A percentile compares a stretch with the other conserved stretches of the same genome.
These are phyloP conservation scores for Microcebus griseorufus DNA, from an alignment of 2,113 vertebrate species.

Conservation along the genomic window DNA sequence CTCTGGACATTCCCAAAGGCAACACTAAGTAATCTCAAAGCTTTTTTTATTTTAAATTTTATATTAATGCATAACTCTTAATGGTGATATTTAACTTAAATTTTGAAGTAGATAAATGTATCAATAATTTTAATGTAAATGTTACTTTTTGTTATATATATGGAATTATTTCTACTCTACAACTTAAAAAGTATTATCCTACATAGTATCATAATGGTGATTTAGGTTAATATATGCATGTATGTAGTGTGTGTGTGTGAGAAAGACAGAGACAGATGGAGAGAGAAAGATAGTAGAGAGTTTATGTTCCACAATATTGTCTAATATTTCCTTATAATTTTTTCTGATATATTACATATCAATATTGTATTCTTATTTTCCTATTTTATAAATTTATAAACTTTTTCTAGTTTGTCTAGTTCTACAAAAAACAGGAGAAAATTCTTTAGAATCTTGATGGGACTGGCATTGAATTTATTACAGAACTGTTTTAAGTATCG, in stretches of 20 bases:
- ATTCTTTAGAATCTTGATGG: background rate
- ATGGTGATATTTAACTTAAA: background rate
- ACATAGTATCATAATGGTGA: background rate
- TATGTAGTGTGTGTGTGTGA: no score
- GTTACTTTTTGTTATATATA: background rate
- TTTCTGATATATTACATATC: background rate
- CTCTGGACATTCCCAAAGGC: no score
- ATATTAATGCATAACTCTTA: background rate
- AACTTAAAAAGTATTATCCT: background rate
- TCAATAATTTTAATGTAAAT: background rate
- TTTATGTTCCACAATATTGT: no score
- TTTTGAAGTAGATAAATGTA: background rate
- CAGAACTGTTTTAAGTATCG: background rate
- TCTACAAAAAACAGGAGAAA: background rate
- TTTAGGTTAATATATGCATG: background rate
- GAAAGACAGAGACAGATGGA: background rate
- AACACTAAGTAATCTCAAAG: background rate
- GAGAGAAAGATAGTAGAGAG: no score
- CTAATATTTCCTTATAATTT: background rate
- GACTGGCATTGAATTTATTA: background rate
- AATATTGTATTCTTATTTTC: background rate
- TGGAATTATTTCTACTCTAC: background rate
- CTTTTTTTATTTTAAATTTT: background rate
- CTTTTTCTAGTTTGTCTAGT: background rate
- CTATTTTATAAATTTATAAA: background rate